Evolutionary conservation across 2,797 vertebrate genomes (phyloP).

Genomic region (Calcarius lapponicus): DNA sequence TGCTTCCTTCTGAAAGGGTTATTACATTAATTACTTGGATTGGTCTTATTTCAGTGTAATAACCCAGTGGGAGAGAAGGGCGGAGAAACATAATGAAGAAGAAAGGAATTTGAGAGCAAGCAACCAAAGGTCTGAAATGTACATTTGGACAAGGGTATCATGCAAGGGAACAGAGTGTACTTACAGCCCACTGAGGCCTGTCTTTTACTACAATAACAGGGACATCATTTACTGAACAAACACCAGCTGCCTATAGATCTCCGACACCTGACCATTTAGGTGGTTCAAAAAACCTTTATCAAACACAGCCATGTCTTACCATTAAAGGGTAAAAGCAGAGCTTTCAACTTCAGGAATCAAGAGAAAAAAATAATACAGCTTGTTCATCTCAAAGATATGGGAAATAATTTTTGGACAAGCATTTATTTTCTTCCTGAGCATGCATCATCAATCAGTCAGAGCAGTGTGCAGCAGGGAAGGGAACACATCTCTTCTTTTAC

Average conservation of each 20-base stretch:
- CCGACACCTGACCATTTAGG: conserved; percentile 29
- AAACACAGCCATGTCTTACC: conserved; percentile 9
- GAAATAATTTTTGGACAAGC: conserved; percentile 12
- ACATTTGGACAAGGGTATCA: background rate
- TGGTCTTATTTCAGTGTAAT: conserved; percentile 31
- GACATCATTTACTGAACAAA: conserved; percentile 65
- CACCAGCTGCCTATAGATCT: conserved; percentile 47
- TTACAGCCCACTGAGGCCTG: conserved; percentile 24
- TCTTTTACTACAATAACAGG: conserved; percentile 50
- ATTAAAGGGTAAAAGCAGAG: conserved; percentile 23
- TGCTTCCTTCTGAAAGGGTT: background rate
- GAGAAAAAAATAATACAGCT: background rate
- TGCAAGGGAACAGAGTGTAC: background rate
- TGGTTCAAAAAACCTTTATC: conserved; percentile 31
- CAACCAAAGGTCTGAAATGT: conserved; percentile 7
- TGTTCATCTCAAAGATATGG: conserved; percentile 8
- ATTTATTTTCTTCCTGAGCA: conserved; percentile 16
- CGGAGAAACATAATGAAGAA: conserved; percentile 6
- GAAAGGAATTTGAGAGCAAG: conserved; percentile 41
- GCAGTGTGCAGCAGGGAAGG: background rate
- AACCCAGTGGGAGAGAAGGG: background rate
- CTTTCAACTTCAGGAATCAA: conserved; percentile 6
- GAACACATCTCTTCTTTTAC: background rate
- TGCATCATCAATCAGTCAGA: background rate
- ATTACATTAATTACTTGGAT: background rate